Evolutionary conservation across 2,797 vertebrate genomes (phyloP).

Genomic region (Dendrocincla fuliginosa): DNA sequence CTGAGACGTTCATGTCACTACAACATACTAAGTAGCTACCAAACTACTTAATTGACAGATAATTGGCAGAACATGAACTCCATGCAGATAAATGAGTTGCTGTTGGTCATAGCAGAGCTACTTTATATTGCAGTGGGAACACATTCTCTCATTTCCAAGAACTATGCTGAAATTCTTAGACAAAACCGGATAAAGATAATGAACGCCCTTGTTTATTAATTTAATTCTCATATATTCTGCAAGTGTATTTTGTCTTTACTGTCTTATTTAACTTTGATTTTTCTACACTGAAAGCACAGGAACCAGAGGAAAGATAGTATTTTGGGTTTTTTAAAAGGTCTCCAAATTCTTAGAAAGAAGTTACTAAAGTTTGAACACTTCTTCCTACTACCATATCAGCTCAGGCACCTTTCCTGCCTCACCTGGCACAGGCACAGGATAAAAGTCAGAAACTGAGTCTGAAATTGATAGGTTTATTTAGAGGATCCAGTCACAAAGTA

Average conservation of each 20-base stretch:
- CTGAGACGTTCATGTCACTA: background rate
- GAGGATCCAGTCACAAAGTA: background rate
- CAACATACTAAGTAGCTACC: background rate
- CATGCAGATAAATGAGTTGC: background rate
- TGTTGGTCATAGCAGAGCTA: background rate
- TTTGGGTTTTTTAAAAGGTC: background rate
- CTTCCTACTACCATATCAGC: background rate
- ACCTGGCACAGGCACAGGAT: background rate
- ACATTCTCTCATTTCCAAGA: background rate
- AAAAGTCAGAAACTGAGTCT: background rate
- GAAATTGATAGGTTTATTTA: background rate
- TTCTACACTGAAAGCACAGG: background rate
- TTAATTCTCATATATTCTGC: background rate
- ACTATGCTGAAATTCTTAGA: background rate
- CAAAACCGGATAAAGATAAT: background rate
- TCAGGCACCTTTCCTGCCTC: background rate
- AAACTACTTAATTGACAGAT: background rate
- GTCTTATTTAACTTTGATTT: background rate
- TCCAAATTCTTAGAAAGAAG: background rate
- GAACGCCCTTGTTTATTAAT: background rate
- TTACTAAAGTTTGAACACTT: background rate
- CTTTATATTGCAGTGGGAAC: background rate
- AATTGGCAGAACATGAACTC: background rate
- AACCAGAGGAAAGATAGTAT: background rate
- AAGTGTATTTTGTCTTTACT: background rate